These are phyloP conservation scores for Brachypalpus laphriformis DNA, from an alignment of 2,888 invertebrate genomes.

Conservation along the genomic window DNA sequence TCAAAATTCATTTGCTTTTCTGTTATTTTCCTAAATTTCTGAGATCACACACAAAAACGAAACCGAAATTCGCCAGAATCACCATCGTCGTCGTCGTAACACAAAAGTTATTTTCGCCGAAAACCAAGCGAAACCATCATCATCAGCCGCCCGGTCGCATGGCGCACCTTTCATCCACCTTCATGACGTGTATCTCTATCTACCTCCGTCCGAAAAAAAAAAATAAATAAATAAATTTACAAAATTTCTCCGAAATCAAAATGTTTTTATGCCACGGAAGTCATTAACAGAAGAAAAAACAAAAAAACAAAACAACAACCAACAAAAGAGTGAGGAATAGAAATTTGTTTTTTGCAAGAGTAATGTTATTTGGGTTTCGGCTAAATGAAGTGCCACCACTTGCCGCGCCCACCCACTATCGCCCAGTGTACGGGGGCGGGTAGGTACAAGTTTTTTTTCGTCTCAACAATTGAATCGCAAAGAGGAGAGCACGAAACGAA, in stretches of 20 bases:
- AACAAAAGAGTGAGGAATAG: neutral
- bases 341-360: neutral
- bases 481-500: neutral
- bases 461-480: neutral
- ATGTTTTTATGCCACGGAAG: constrained; percentile 29
- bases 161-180: neutral
- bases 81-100: too few species aligned
- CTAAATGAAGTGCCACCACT: neutral
- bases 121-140: constrained; percentile 20
- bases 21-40: neutral
- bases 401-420: neutral
- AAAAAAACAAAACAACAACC: neutral
- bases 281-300: neutral
- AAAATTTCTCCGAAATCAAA: constrained; percentile 39
- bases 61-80: constrained; percentile 26
- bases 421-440: neutral
- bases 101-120: constrained; percentile 43
- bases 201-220: neutral
- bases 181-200: neutral
- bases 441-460: neutral
- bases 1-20: constrained; percentile 13
- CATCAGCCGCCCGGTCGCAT: neutral
- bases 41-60: constrained; percentile 4
- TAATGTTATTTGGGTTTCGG: neutral
- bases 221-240: neutral